Percentiles rank a stretch among this genome's conserved stretches.
Conservation (phyloP, 2,113 vertebrate species). For the Malurus elegans region DNA sequence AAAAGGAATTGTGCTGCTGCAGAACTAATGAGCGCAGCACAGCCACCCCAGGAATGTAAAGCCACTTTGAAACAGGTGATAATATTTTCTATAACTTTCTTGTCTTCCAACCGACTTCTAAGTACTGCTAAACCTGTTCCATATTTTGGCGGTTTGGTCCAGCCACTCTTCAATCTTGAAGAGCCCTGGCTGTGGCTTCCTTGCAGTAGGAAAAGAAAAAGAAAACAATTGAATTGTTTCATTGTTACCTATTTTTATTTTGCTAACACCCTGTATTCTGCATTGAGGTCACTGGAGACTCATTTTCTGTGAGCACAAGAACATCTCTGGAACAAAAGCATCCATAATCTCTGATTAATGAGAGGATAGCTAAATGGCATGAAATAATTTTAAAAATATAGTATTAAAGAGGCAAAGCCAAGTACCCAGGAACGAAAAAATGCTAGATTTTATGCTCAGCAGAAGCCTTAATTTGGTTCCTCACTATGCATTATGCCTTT, state of each 20-base stretch:
- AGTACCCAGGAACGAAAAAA: background rate
- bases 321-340: background rate
- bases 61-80: background rate
- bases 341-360: background rate
- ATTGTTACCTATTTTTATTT: background rate
- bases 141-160: background rate
- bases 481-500: background rate
- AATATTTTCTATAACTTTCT: background rate
- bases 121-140: background rate
- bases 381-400: background rate
- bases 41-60: background rate
- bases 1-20: background rate
- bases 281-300: background rate
- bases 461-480: background rate
- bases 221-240: background rate
- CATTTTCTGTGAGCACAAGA: background rate
- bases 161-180: background rate
- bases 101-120: background rate
- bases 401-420: background rate
- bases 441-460: background rate
- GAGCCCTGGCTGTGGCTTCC: background rate
- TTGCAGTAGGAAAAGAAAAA: background rate
- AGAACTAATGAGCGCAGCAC: background rate
- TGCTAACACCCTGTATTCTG: background rate
- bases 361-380: background rate